These are phyloP conservation scores for Prenolepis imparis DNA, from an alignment of 2,888 invertebrate genomes.

Conservation along the genomic window DNA sequence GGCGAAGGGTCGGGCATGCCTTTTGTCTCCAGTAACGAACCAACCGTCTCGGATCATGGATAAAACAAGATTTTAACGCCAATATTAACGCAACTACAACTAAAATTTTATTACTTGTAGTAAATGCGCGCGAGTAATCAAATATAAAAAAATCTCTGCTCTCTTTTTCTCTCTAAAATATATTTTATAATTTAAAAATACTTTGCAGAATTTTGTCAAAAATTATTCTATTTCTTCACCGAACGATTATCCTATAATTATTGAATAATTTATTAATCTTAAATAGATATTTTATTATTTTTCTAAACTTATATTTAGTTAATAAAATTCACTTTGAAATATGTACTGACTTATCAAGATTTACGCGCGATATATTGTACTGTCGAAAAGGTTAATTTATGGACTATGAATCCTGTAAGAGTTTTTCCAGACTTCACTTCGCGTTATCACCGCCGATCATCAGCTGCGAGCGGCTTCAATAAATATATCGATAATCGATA, in stretches of 20 bases:
- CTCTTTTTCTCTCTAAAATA: not conserved
- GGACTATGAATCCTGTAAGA: not conserved
- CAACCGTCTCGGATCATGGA: constrained; percentile 42
- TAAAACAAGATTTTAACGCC: constrained; percentile 48
- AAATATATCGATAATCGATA: constrained; percentile 61
- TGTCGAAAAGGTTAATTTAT: not conserved
- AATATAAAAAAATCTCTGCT: no score
- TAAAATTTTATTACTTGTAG: constrained; percentile 10
- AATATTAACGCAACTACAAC: constrained; percentile 25
- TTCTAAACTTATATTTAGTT: not conserved
- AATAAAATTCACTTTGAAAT: not conserved
- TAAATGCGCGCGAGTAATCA: constrained; percentile 25
- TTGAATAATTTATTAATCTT: not conserved
- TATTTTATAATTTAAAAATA: not conserved
- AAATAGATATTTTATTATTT: not conserved
- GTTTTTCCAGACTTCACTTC: not conserved
- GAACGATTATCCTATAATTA: not conserved
- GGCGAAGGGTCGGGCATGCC: constrained; percentile 20
- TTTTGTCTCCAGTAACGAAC: constrained; percentile 61
- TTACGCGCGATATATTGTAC: not conserved
- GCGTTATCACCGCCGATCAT: not conserved
- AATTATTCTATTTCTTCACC: not conserved
- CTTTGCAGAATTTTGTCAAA: not conserved
- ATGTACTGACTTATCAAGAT: not conserved
- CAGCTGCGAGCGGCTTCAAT: constrained; percentile 54